Percentiles rank a stretch among this genome's conserved stretches.
Evolutionary conservation across 2,888 invertebrate genomes (phyloP).

Genomic region (Agrochola litura): DNA sequence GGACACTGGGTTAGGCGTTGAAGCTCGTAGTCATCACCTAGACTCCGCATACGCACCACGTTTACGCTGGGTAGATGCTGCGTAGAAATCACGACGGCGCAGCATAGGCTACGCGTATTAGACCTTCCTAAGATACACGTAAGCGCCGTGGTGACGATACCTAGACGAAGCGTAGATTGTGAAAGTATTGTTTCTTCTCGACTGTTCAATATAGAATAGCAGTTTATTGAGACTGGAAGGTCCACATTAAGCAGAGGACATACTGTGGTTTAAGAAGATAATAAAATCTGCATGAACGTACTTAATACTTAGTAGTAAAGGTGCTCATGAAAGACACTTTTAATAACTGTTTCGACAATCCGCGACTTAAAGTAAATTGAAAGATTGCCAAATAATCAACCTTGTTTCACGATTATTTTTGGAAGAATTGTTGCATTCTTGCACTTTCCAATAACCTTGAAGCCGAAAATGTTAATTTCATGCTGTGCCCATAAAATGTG

Average conservation of each 20-base stretch:
- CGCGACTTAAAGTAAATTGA: slow-evolving; percentile 44
- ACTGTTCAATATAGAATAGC: not conserved
- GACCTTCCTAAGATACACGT: not conserved
- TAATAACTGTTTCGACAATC: slow-evolving; percentile 53
- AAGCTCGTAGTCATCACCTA: not conserved
- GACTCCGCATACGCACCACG: not conserved
- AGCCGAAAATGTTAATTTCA: slow-evolving; percentile 31
- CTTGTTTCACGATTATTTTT: slow-evolving; percentile 36
- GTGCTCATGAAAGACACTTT: slow-evolving; percentile 30
- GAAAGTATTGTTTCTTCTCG: not conserved
- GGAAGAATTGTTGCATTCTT: slow-evolving; percentile 40
- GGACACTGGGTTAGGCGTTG: too few species aligned
- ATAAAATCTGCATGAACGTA: slow-evolving; percentile 22
- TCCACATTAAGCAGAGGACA: not conserved
- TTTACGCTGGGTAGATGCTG: not conserved
- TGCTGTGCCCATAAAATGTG: slow-evolving; percentile 15
- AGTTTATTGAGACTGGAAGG: slow-evolving; percentile 13
- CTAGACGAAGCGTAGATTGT: not conserved
- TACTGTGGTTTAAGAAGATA: slow-evolving; percentile 5
- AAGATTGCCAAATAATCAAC: slow-evolving; percentile 51
- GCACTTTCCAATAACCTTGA: slow-evolving; percentile 48
- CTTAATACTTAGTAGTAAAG: slow-evolving; percentile 21
- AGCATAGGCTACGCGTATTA: not conserved
- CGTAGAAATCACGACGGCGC: not conserved
- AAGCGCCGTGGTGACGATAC: not conserved